Percentiles rank a stretch among this genome's conserved stretches.
These are phyloP conservation scores for Cremastinae sp. DNA, from an alignment of 2,888 invertebrate genomes.

Conservation along the genomic window DNA sequence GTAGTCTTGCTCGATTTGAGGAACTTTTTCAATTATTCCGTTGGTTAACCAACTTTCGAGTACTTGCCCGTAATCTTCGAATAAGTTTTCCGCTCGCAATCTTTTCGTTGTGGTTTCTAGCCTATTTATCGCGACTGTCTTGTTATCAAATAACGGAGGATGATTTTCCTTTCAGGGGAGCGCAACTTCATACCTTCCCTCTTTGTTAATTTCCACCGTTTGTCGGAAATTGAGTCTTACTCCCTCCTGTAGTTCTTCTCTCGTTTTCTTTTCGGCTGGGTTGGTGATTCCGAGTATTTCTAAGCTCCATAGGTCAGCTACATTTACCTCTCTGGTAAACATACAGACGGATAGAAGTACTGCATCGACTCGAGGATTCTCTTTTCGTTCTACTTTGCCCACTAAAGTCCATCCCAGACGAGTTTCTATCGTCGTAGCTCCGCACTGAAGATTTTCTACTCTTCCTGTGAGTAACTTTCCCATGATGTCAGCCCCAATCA, in stretches of 20 bases:
- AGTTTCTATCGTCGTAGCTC: conserved; percentile 67
- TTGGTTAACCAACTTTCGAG: conserved; percentile 67
- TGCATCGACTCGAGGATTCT: conserved; percentile 51
- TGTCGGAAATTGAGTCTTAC: conserved; percentile 67
- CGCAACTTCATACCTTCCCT: conserved; percentile 71
- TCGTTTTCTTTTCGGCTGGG: conserved; percentile 64
- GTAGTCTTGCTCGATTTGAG: conserved; percentile 41
- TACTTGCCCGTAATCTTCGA: conserved; percentile 65
- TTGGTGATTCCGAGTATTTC: conserved; percentile 72
- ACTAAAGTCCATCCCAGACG: conserved; percentile 69
- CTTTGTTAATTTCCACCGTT: conserved; percentile 62
- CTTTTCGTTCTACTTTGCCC: too few species aligned
- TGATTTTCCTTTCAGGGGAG: conserved; percentile 73
- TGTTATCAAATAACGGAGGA: conserved; percentile 68
- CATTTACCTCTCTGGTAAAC: conserved; percentile 60
- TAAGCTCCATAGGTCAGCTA: conserved; percentile 71
- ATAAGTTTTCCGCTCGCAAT: conserved; percentile 60
- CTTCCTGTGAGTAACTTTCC: conserved; percentile 66
- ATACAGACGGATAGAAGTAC: conserved; percentile 44
- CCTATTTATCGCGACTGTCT: conserved; percentile 64
- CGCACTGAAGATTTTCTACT: conserved; percentile 60
- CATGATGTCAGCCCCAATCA: conserved; percentile 67
- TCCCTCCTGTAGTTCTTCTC: conserved; percentile 58
- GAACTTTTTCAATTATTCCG: conserved; percentile 68
- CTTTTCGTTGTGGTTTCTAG: conserved; percentile 64